A percentile compares a stretch with the other conserved stretches of the same genome.
Conservation (phyloP, 2,888 invertebrate genomes). For the Shargacucullia verbasci region DNA sequence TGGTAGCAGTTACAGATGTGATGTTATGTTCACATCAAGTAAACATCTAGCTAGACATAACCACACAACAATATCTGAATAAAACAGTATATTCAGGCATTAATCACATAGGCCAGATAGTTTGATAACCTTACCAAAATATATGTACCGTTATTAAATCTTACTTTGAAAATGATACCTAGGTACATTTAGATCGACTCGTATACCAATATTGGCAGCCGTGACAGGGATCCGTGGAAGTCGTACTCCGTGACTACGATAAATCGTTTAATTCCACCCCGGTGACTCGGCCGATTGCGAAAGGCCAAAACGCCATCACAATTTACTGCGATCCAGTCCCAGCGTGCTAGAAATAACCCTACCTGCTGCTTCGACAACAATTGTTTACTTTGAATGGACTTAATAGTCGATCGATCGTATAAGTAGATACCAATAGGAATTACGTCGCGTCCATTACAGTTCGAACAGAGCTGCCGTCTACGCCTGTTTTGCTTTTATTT, state of each 20-base stretch:
- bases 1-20: conserved; percentile 7
- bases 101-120: conserved; percentile 8
- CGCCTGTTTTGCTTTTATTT: conserved; percentile 16
- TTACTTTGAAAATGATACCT: too few relatives aligned
- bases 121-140: conserved; percentile 5
- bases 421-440: conserved; percentile 49
- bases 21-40: too few relatives aligned
- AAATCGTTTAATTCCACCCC: conserved; percentile 87
- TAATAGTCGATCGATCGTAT: conserved; percentile 63
- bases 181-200: conserved; percentile 61
- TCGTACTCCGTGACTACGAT: conserved; percentile 82
- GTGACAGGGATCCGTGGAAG: conserved; percentile 75
- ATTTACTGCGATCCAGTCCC: conserved; percentile 75
- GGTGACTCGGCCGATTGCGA: conserved; percentile 83
- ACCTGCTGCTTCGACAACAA: conserved; percentile 62
- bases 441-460: conserved; percentile 31
- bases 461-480: conserved; percentile 19
- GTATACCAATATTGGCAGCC: conserved; percentile 71
- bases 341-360: conserved; percentile 64
- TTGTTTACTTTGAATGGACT: conserved; percentile 67
- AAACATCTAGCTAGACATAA: too few relatives aligned
- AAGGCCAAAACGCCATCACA: conserved; percentile 78
- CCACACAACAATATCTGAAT: too few relatives aligned
- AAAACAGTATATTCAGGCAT: too few relatives aligned
- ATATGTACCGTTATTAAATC: too few relatives aligned